These are phyloP conservation scores for Drosophila ercepeae DNA, from an alignment of 1,140 invertebrate species.

Conservation along the genomic window DNA sequence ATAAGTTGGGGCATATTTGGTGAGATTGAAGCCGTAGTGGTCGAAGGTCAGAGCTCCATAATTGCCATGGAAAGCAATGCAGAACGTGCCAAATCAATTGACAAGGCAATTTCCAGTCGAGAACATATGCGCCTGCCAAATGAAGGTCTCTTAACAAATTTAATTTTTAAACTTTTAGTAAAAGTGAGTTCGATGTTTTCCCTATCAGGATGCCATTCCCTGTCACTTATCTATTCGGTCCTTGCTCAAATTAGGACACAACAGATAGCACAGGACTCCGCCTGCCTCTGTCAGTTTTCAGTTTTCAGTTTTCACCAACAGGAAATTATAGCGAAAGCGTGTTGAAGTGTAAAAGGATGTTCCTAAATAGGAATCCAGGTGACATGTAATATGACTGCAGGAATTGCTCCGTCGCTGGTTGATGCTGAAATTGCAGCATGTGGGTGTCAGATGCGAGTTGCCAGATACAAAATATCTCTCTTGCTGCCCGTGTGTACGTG, in stretches of 20 bases:
- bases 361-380: constrained; percentile 29
- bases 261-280: constrained; percentile 1
- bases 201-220: background rate
- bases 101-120: constrained; percentile 52
- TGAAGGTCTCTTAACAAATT: background rate
- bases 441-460: constrained; percentile 63
- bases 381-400: constrained; percentile 76
- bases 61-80: constrained; percentile 37
- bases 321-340: constrained; percentile 76
- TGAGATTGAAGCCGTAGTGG: constrained; percentile 12
- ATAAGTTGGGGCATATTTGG: constrained; percentile 46
- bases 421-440: constrained; percentile 48
- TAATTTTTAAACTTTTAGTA: no score
- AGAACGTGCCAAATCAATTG: constrained; percentile 68
- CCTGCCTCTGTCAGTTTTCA: constrained; percentile 40
- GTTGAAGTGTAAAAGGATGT: constrained; percentile 75
- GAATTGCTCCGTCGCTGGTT: constrained; percentile 47
- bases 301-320: constrained; percentile 49
- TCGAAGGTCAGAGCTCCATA: constrained; percentile 33
- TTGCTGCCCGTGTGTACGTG: constrained; percentile 7
- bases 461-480: constrained; percentile 28
- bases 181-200: background rate
- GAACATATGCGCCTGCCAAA: constrained; percentile 16
- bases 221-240: constrained; percentile 13
- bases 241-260: constrained; percentile 40